Evolutionary conservation across 2,113 vertebrate species (phyloP).

Genomic region (Thermophis baileyi): DNA sequence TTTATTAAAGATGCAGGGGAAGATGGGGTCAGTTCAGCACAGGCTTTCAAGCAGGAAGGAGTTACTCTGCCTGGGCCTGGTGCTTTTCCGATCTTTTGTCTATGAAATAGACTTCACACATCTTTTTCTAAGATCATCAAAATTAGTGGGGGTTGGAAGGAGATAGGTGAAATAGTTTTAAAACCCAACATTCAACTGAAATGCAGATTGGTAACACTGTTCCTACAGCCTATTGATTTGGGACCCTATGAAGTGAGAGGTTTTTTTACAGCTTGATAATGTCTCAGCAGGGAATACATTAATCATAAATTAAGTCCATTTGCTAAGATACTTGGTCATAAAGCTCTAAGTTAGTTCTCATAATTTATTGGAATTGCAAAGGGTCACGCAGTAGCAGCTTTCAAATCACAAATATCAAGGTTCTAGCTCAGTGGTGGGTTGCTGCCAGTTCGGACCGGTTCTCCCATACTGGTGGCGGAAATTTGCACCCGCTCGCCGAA

Average conservation of each 20-base stretch:
- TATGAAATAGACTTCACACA: no score
- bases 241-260: neutral
- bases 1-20: no score
- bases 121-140: no score
- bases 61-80: no score
- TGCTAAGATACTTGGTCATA: neutral
- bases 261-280: neutral
- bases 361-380: neutral
- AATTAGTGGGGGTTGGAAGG: no score
- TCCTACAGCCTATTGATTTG: neutral
- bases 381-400: neutral
- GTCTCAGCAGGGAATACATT: neutral
- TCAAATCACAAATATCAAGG: neutral
- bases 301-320: neutral
- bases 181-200: neutral
- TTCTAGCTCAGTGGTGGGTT: no score
- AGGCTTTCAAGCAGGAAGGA: no score
- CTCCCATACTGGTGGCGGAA: no score
- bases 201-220: neutral
- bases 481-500: no score
- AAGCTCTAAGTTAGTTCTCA: neutral
- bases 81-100: no score
- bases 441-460: no score
- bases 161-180: neutral
- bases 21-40: no score